Percentiles rank a stretch among this genome's conserved stretches.
These are phyloP conservation scores for Ctenochaetus hawaiiensis DNA, from an alignment of 2,797 vertebrate genomes.

Conservation along the genomic window DNA sequence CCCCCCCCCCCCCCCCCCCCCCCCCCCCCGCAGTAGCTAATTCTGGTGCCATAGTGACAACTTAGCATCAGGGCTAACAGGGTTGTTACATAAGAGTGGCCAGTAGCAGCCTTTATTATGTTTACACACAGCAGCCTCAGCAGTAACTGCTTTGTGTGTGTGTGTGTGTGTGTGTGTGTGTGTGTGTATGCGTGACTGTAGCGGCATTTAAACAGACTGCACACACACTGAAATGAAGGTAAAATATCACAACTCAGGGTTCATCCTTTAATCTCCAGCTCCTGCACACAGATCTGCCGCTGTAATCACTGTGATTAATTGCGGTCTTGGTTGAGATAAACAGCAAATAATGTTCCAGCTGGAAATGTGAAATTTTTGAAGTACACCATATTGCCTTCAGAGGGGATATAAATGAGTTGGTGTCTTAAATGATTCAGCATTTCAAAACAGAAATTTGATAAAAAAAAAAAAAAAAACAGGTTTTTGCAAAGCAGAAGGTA, in stretches of 20 bases:
- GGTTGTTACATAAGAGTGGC: constrained; percentile 59
- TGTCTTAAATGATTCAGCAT: constrained; percentile 36
- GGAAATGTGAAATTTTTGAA: constrained; percentile 33
- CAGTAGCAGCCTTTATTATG: constrained; percentile 45
- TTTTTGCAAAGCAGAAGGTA: background rate
- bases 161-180: constrained; percentile 10
- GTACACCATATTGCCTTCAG: constrained; percentile 5
- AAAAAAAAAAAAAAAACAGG: too few species aligned
- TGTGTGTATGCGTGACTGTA: background rate
- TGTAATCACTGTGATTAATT: constrained; percentile 57
- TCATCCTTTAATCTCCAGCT: constrained; percentile 51
- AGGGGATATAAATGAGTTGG: constrained; percentile 23
- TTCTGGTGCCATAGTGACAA: constrained; percentile 52
- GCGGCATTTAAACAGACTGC: constrained; percentile 12
- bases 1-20: too few species aligned
- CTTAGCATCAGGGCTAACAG: constrained; percentile 64
- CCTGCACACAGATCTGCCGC: constrained; percentile 23
- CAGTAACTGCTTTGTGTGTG: background rate
- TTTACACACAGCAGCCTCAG: constrained; percentile 32
- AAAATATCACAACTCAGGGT: constrained; percentile 44
- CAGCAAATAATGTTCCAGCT: constrained; percentile 21
- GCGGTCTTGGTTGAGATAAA: constrained; percentile 37
- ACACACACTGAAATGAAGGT: constrained; percentile 15
- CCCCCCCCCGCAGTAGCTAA: constrained; percentile 43
- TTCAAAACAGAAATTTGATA: too few species aligned